Percentiles rank a stretch among this genome's conserved stretches.
Evolutionary conservation across 1,140 invertebrate genomes (phyloP).

Genomic region (Venustaconcha ellipsiformis): DNA sequence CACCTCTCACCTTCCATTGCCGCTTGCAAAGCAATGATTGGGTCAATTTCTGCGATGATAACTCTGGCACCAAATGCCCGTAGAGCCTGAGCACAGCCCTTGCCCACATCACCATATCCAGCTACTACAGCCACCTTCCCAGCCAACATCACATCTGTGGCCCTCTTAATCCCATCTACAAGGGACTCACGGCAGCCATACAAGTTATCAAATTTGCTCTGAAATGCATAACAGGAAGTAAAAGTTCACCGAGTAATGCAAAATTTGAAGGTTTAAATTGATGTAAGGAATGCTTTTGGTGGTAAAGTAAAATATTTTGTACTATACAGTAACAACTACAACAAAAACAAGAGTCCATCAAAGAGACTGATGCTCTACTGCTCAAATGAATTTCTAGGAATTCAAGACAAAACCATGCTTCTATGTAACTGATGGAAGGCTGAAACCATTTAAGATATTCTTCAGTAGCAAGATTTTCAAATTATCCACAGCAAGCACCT

Average conservation of each 20-base stretch:
- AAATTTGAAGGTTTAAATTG: neutral
- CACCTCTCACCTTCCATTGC: slow-evolving; percentile 92
- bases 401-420: too few relatives aligned
- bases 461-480: too few relatives aligned
- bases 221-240: slow-evolving; percentile 33
- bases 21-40: slow-evolving; percentile 98
- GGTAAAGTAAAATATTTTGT: neutral
- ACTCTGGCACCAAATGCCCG: slow-evolving; percentile 95
- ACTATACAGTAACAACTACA: neutral
- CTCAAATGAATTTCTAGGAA: too few relatives aligned
- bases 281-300: neutral
- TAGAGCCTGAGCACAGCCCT: slow-evolving; percentile 97
- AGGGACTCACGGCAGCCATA: slow-evolving; percentile 99
- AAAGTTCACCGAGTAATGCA: neutral
- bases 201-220: slow-evolving; percentile 99
- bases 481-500: too few relatives aligned
- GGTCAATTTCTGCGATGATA: slow-evolving; percentile 98
- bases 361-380: too few relatives aligned
- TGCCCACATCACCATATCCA: slow-evolving; percentile 99
- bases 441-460: too few relatives aligned
- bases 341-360: neutral
- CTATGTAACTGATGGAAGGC: too few relatives aligned
- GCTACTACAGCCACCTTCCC: slow-evolving; percentile 98
- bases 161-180: slow-evolving; percentile 98
- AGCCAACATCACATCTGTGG: slow-evolving; percentile 98